A percentile compares a stretch with the other conserved stretches of the same genome.
These are phyloP conservation scores for Neodiprion fabricii DNA, from an alignment of 1,140 invertebrate genomes.

Conservation along the genomic window DNA sequence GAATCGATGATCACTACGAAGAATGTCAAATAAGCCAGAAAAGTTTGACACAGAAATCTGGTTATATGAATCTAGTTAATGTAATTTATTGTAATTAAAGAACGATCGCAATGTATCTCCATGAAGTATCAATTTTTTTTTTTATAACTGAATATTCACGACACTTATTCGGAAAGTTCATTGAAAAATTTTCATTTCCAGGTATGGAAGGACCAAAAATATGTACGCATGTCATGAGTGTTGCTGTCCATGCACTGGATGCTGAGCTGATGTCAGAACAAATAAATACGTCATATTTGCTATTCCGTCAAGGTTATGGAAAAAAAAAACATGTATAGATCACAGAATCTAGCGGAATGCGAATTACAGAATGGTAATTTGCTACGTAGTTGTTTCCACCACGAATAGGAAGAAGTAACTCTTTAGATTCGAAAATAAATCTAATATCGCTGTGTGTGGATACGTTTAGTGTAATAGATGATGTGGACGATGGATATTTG, in stretches of 20 bases:
- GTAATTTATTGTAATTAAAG: too few relatives aligned
- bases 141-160: too few relatives aligned
- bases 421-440: neutral
- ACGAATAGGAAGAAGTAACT: neutral
- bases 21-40: too few relatives aligned
- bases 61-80: too few relatives aligned
- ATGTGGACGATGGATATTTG: neutral
- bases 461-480: neutral
- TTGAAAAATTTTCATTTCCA: neutral
- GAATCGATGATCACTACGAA: too few relatives aligned
- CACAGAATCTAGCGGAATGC: neutral
- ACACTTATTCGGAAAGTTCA: too few relatives aligned
- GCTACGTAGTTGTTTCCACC: neutral
- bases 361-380: neutral
- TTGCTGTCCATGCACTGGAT: neutral
- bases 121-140: too few relatives aligned
- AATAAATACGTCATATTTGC: neutral
- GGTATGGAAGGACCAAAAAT: neutral
- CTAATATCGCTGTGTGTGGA: slow-evolving; percentile 3
- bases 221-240: neutral
- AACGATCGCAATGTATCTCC: too few relatives aligned
- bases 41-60: too few relatives aligned
- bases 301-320: neutral
- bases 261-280: neutral
- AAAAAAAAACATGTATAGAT: neutral